phyloP scores from a whole-genome alignment of 2,113 vertebrate species.

The Aspiorhynchus laticeps region DNA sequence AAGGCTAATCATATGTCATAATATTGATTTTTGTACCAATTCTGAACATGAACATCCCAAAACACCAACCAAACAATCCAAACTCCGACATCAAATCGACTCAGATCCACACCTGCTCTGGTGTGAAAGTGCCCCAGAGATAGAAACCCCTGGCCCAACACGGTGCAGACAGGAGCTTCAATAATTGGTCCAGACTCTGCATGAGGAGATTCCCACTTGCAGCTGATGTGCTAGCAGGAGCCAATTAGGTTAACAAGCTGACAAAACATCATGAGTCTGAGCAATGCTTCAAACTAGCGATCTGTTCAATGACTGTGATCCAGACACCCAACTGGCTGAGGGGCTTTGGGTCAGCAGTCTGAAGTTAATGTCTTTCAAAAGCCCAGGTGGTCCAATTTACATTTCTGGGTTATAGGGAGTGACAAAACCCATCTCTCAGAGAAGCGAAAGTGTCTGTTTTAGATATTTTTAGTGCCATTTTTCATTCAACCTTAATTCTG shows the following conservation, averaged over 20 bases:
- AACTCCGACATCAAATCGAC: neutral
- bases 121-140: slow-evolving; percentile 4
- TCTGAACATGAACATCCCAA: neutral
- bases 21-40: neutral
- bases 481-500: slow-evolving; percentile 2
- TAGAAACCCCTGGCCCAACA: neutral
- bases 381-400: slow-evolving; percentile 47
- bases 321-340: slow-evolving; percentile 17
- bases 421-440: neutral
- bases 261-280: slow-evolving; percentile 50
- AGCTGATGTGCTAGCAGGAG: slow-evolving; percentile 42
- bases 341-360: slow-evolving; percentile 10
- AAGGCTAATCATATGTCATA: too few relatives aligned
- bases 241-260: slow-evolving; percentile 61
- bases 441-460: neutral
- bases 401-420: slow-evolving; percentile 22
- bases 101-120: neutral
- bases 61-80: neutral
- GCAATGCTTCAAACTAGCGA: slow-evolving; percentile 13
- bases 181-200: slow-evolving; percentile 50
- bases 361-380: slow-evolving; percentile 35
- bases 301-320: slow-evolving; percentile 32
- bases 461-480: slow-evolving; percentile 31
- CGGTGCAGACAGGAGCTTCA: slow-evolving; percentile 33
- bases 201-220: slow-evolving; percentile 31